A percentile compares a stretch with the other conserved stretches of the same genome.
phyloP scores from a whole-genome alignment of 2,888 invertebrate species.

The Nephrotoma appendiculata region DNA sequence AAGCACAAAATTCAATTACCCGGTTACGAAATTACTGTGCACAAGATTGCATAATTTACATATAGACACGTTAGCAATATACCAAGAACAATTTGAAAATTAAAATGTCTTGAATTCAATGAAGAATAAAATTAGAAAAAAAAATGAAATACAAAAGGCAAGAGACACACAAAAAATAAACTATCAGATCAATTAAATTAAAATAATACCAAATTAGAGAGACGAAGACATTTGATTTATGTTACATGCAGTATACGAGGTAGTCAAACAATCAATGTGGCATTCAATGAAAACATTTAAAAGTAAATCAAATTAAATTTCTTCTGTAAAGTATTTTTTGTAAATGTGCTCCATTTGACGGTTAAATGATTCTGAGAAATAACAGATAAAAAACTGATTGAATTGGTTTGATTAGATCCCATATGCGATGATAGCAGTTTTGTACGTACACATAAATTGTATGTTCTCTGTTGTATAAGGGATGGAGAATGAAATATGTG shows the following conservation, averaged over 20 bases:
- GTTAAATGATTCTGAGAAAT: background rate
- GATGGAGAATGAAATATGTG: background rate
- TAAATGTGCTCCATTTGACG: background rate
- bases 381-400: background rate
- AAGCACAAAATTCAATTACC: background rate
- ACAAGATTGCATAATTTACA: background rate
- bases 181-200: background rate
- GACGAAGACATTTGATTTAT: background rate
- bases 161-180: background rate
- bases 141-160: background rate
- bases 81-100: background rate
- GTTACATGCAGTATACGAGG: background rate
- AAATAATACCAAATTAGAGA: background rate
- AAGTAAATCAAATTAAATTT: background rate
- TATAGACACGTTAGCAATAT: background rate
- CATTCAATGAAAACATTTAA: background rate
- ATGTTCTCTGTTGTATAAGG: background rate
- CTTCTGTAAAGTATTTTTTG: background rate
- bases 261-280: background rate
- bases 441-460: too few species aligned
- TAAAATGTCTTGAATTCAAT: background rate
- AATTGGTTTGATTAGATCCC: background rate
- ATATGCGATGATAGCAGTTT: background rate
- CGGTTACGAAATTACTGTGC: background rate
- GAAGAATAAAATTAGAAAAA: background rate